phyloP scores from a whole-genome alignment of 1,140 invertebrate species.

The Bombus waltoni region DNA sequence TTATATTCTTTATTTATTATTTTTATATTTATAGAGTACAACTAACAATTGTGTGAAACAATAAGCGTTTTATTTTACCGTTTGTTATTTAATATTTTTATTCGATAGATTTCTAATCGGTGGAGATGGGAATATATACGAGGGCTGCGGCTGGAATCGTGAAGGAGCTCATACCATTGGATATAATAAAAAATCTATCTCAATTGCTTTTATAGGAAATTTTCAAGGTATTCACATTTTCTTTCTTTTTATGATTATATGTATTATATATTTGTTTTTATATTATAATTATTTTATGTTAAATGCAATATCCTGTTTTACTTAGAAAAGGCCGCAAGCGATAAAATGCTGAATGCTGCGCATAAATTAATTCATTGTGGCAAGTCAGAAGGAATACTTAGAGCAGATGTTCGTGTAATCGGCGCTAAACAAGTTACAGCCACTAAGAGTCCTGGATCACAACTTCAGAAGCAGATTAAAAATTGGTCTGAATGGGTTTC shows the following conservation, averaged over 20 bases:
- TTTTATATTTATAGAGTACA: too few species aligned
- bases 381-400: conserved; percentile 83
- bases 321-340: conserved; percentile 84
- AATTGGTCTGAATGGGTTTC: conserved; percentile 74
- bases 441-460: conserved; percentile 86
- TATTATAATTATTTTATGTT: not conserved
- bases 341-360: conserved; percentile 83
- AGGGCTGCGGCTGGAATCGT: conserved; percentile 89
- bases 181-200: conserved; percentile 80
- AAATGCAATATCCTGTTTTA: conserved; percentile 41
- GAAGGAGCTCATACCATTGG: conserved; percentile 87
- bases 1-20: not conserved
- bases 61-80: too few species aligned
- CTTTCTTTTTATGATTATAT: not conserved
- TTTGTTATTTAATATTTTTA: too few species aligned
- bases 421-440: conserved; percentile 85
- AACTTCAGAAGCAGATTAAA: conserved; percentile 82
- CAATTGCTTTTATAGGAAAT: conserved; percentile 82
- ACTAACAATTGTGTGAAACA: too few species aligned
- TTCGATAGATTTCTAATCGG: conserved; percentile 84
- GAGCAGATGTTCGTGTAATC: conserved; percentile 84
- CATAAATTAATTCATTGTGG: conserved; percentile 86
- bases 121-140: conserved; percentile 90
- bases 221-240: conserved; percentile 70
- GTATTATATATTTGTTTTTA: not conserved